Base-by-base conservation (phyloP, 2,113 vertebrate genomes). In the Hyperopisus bebe region DNA sequence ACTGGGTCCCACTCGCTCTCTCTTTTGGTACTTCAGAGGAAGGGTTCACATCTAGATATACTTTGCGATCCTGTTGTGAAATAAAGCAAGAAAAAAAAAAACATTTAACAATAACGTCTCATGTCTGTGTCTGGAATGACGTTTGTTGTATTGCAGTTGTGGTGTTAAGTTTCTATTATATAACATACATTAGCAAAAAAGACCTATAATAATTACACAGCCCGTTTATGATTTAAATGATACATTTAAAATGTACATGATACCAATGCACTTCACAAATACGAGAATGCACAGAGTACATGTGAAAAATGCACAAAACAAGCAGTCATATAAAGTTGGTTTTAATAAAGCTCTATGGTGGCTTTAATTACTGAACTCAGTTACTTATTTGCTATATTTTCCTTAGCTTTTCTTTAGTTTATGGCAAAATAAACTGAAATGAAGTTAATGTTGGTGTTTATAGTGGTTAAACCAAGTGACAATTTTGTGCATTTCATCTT, bases 21-120 rank as follows among this genome's bases (percentile, higher is more conserved):
- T 96, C 95, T 89, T 95, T 11, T 11, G 62, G 11, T 31, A 3
- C 62, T 27, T 70, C 80, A 83, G 44, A 83, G 35, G 80, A 83
- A 31, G 62, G 90, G 0, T 95, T 94, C 47, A 95, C 92, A 9
- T 96, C 95, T 92, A 95, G 92, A 93, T 95, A 95, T 91, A 92
- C 93, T 91, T 95, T 91, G 88, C 96, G 95, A 92, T 94, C 95
- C 98, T 98, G 58, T 8, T 13, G 19, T 46, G 55, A 0, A 77
- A 70, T 5, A 83, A 44, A 19, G 44, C 21, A 83, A 83, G 80
- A 21, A 83, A 83, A 44, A 39, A 9, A 83, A 42, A 83, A 83
- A 19, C 10, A 4, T 70, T 66, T 66, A 27, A 66, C 62, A 11
- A 70, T 31, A 31, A 70, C 3, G n/a, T 13, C 9, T 70, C 62